phyloP scores from a whole-genome alignment of 1,140 invertebrate species.

The Drosophila kohkoa region DNA sequence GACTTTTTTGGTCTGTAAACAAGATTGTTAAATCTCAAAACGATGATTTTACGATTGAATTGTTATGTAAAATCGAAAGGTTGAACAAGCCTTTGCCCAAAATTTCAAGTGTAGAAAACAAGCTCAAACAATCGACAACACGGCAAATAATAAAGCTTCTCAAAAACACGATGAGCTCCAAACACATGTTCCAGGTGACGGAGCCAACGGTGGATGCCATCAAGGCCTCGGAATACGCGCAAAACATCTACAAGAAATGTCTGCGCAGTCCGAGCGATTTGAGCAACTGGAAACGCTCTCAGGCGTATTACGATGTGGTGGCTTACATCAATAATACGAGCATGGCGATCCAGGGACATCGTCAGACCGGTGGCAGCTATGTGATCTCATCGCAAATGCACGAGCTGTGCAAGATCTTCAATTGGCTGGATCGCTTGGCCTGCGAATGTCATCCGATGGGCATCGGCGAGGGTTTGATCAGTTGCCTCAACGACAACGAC shows the following conservation, averaged over 20 bases:
- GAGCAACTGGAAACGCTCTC: constrained; percentile 46
- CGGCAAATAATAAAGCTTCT: background rate
- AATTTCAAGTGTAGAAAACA: background rate
- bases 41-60: too few species aligned
- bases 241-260: constrained; percentile 34
- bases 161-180: constrained; percentile 14
- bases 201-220: constrained; percentile 30
- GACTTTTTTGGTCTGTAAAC: too few species aligned
- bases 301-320: constrained; percentile 55
- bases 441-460: constrained; percentile 27
- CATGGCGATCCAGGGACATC: constrained; percentile 48
- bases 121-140: background rate
- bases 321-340: constrained; percentile 63
- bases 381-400: constrained; percentile 32
- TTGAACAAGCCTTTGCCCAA: too few species aligned
- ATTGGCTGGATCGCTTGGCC: constrained; percentile 44
- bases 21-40: too few species aligned
- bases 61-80: too few species aligned
- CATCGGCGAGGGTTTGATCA: constrained; percentile 6
- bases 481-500: background rate
- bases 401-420: constrained; percentile 41
- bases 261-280: constrained; percentile 28
- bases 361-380: background rate
- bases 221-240: constrained; percentile 24
- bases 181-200: background rate